A percentile compares a stretch with the other conserved stretches of the same genome.
Evolutionary conservation across 2,888 invertebrate species (phyloP).

Genomic region (Phengaris arion): DNA sequence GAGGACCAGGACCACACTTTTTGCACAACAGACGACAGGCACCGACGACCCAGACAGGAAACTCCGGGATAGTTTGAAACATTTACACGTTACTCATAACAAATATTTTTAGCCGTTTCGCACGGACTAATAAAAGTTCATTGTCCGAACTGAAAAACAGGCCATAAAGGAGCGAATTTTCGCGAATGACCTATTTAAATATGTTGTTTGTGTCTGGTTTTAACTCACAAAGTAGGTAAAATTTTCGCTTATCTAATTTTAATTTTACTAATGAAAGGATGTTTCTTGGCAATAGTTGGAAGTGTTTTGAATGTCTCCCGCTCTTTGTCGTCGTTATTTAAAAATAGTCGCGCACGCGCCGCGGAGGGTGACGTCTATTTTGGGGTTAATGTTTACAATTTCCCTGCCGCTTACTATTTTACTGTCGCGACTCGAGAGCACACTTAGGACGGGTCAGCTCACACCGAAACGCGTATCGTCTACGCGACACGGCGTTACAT

Average conservation of each 20-base stretch:
- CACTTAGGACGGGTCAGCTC: too few relatives aligned
- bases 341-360: conserved; percentile 60
- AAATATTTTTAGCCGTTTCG: conserved; percentile 70
- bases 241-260: background rate
- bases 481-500: too few relatives aligned
- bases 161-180: background rate
- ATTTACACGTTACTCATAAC: conserved; percentile 68
- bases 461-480: too few relatives aligned
- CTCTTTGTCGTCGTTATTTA: conserved; percentile 49
- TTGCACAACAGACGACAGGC: conserved; percentile 1
- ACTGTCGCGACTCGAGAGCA: background rate
- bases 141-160: conserved; percentile 38
- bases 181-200: conserved; percentile 16
- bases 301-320: conserved; percentile 53
- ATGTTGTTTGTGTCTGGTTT: conserved; percentile 25
- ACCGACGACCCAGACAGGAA: conserved; percentile 53
- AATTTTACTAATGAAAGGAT: conserved; percentile 33
- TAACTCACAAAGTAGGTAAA: background rate
- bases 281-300: conserved; percentile 45
- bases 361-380: conserved; percentile 68
- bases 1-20: conserved; percentile 1
- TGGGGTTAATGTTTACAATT: conserved; percentile 48
- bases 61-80: conserved; percentile 57
- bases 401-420: conserved; percentile 2
- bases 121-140: conserved; percentile 47